Evolutionary conservation across 1,140 invertebrate genomes (phyloP).

Genomic region (Sinella curviseta): DNA sequence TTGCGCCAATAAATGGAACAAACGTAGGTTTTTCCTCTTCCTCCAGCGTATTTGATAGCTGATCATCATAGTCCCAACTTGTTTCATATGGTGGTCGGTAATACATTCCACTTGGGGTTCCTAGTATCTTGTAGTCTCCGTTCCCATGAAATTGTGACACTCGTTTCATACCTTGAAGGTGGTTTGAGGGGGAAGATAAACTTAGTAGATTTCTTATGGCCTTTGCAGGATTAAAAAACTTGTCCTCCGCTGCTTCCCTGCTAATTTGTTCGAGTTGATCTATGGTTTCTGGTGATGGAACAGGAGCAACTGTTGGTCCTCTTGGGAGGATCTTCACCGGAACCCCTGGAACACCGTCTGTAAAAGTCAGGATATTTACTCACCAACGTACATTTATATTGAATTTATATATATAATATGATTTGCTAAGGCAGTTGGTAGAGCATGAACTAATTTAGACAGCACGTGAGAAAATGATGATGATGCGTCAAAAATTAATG

Average conservation of each 20-base stretch:
- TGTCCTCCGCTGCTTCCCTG: not conserved
- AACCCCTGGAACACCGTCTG: not conserved
- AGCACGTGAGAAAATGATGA: no score
- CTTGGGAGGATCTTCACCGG: not conserved
- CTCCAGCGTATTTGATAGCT: not conserved
- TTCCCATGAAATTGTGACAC: not conserved
- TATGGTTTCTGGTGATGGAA: not conserved
- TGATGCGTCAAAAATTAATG: not conserved
- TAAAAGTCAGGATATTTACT: not conserved
- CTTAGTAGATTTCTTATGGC: not conserved
- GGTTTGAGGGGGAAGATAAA: not conserved
- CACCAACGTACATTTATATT: not conserved
- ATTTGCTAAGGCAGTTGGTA: not conserved
- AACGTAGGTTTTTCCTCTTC: slow-evolving; percentile 17
- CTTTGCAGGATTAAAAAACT: not conserved
- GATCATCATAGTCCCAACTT: not conserved
- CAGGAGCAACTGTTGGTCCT: slow-evolving; percentile 1
- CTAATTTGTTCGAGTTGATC: not conserved
- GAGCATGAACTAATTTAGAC: no score
- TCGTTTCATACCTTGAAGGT: not conserved
- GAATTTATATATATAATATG: not conserved
- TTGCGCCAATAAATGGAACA: slow-evolving; percentile 22
- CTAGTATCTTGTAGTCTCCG: no score
- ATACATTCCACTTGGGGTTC: not conserved
- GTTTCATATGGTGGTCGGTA: not conserved